Evolutionary conservation across 2,888 invertebrate species (phyloP).

Genomic region (Cinara cedri): DNA sequence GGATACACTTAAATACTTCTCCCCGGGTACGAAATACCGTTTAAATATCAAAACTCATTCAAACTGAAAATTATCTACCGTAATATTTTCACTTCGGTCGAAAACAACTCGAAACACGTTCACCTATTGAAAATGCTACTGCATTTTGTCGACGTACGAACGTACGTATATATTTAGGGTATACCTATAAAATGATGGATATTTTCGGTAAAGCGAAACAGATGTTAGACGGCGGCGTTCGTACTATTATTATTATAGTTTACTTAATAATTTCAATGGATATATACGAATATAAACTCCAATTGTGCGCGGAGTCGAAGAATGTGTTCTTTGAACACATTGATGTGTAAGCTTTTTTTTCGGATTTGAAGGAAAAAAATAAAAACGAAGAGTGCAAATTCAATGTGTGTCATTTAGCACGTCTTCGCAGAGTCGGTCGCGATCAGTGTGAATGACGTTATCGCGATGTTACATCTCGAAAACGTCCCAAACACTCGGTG

Average conservation of each 20-base stretch:
- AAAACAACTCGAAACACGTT: not conserved
- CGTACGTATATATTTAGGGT: too few relatives aligned
- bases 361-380: conserved; percentile 8
- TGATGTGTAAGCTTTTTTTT: conserved; percentile 33
- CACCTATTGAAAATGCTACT: too few relatives aligned
- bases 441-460: conserved; percentile 45
- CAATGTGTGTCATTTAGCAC: conserved; percentile 24
- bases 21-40: too few relatives aligned
- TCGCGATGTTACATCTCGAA: conserved; percentile 32
- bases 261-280: conserved; percentile 44
- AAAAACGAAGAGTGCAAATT: conserved; percentile 25
- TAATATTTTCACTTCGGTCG: too few relatives aligned
- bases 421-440: not conserved
- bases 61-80: too few relatives aligned
- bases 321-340: conserved; percentile 27
- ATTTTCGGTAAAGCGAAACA: too few relatives aligned
- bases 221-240: too few relatives aligned
- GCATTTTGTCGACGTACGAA: conserved; percentile 10
- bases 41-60: too few relatives aligned
- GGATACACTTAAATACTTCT: too few relatives aligned
- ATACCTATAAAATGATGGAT: too few relatives aligned
- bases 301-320: conserved; percentile 15
- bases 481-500: not conserved
- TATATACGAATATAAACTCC: not conserved
- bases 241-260: not conserved